Evolutionary conservation across 2,797 vertebrate genomes (phyloP), one percentile per base, ranked within the genome.

Genomic region (Chiroxiphia lanceolata): DNA sequence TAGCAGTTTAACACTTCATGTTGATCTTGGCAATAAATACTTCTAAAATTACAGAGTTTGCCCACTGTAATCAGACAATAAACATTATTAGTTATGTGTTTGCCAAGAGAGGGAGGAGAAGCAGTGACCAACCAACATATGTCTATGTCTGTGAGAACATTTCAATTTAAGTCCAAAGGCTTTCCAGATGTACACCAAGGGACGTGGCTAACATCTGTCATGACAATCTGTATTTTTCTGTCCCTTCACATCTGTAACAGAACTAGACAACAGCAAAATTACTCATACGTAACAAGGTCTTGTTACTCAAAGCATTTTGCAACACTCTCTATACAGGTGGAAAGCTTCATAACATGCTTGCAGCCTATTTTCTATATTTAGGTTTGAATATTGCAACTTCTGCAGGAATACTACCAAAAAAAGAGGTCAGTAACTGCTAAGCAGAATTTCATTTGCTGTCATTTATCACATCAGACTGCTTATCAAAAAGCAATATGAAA

Each of bases 381-480:
- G n/a, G 22, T 22, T 74, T 87, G 36, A 87, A 67, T 72, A 56
- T 40, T 59, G 51, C 7, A 6, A 29, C 67, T 89, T 78, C 60
- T 83, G 27, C 61, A 87, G 53, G 44, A 82, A 83, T 68, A 53
- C 29, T 61, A 53, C 23, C 5, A 27, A 53, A 89, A 70, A 78
- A 89, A 81, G 27, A 76, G 68, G 78, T 94, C 79, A 92, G 51
- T 45, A 84, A 77, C 77, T 83, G 56, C 53, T 94, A 74, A 84
- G 67, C 20, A 90, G 53, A 51, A 95, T 94, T 95, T 87, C 36
- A 86, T 74, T 83, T 83, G 36, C 88, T 94, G 84, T n/a, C 87
- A 93, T 89, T 92, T 89, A 90, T 89, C 16, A 1, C 44, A 61
- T 38, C 65, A 95, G 64, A 47, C 80, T 95, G 83, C 68, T 69